A percentile compares a stretch with the other conserved stretches of the same genome.
phyloP scores from a whole-genome alignment of 1,140 invertebrate species.

The Mamestra configurata region DNA sequence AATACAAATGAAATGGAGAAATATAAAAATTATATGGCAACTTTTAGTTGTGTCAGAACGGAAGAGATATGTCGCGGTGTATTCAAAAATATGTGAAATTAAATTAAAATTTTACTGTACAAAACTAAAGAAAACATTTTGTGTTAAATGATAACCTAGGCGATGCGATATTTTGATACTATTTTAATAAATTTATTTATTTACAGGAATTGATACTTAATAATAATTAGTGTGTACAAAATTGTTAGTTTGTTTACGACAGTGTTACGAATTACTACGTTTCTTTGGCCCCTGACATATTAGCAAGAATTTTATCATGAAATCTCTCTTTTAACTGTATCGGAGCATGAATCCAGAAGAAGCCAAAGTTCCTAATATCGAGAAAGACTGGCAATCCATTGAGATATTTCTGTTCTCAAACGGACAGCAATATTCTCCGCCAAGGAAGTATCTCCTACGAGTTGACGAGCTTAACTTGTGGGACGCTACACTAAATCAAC shows the following conservation, averaged over 20 bases:
- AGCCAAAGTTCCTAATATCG: constrained; percentile 56
- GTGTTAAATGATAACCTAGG: constrained; percentile 10
- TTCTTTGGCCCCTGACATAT: neutral
- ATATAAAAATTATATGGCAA: neutral
- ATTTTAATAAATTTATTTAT: neutral
- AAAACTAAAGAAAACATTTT: constrained; percentile 3
- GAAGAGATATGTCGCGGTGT: constrained; percentile 15
- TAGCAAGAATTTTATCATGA: neutral
- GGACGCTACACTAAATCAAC: constrained; percentile 63
- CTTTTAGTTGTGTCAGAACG: neutral
- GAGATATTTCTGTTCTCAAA: constrained; percentile 80
- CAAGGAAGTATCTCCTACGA: constrained; percentile 76
- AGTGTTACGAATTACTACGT: neutral
- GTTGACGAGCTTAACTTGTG: constrained; percentile 69
- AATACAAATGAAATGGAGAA: neutral
- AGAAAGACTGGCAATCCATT: constrained; percentile 60
- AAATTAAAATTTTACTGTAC: constrained; percentile 8
- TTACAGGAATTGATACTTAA: neutral
- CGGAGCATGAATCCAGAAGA: constrained; percentile 50
- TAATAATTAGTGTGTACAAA: neutral
- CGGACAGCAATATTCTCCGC: constrained; percentile 74
- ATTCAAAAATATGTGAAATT: constrained; percentile 8
- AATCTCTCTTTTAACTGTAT: neutral
- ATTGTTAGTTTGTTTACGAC: neutral
- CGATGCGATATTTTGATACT: neutral